Base-by-base conservation (phyloP, 2,888 invertebrate genomes). In the Adineta ricciae region DNA sequence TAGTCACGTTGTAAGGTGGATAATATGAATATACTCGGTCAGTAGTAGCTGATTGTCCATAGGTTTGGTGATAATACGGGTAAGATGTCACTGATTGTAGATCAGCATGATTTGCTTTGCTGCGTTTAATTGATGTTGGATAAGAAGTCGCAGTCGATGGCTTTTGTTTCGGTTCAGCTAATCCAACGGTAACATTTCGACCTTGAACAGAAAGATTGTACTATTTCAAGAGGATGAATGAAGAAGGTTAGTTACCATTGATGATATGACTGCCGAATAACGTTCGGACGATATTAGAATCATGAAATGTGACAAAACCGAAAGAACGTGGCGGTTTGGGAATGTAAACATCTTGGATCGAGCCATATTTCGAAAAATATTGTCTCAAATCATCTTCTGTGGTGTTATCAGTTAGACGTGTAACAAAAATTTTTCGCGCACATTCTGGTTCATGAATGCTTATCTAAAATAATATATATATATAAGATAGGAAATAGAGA, bases 271-370 rank as follows among this genome's bases (percentile, higher is more conserved):
- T 83, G 19, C 85, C 85, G 36, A 73, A 85, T 14, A 85, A 83
- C 38, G 78, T 56, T 41, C 82, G 86, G 11, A 84, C 86, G 21
- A 84, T 54, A 50, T 41, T 84, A 7, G 84, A 82, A 36, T 86
- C 86, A 36, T 78, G 50, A 52, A 97, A 96, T 84, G 96, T 96
- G 84, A 97, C 96, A 92, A 97, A 97, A 84, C 90, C 90, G 87
- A 91, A 92, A 78, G 91, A 90, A 86, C 92, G 88, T 91, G 96
- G 97, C 86, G 96, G 96, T 90, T 95, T 94, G 49, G 97, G 96
- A 88, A 97, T 96, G 92, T 96, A 97, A 84, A 96, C 96, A 92
- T 97, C 96, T 84, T 96, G 95, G 92, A 96, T 96, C 92, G 96
- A 95, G 87, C 96, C 96, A 92, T 93, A 96, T 91, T 94, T 94